Evolutionary conservation across 2,797 vertebrate species (phyloP), one percentile per base, ranked within the genome.

Genomic region (Helarctos malayanus): DNA sequence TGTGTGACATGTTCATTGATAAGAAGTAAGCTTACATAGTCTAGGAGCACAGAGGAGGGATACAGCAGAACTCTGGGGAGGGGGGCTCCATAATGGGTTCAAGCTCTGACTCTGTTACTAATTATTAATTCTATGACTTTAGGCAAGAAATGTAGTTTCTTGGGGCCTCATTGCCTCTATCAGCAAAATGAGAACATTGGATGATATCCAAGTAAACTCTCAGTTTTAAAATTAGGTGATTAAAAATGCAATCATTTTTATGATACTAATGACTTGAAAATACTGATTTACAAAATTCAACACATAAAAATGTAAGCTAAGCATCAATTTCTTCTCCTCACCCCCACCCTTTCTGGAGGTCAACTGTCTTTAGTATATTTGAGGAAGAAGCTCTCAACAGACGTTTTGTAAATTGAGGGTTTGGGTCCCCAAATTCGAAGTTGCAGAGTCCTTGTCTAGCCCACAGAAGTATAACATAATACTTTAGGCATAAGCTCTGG

Each of bases 231-330:
- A 86, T 87, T 92, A 95, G 90, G 38, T 81, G 56, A 95, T 93
- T 96, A 94, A 89, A 93, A 95, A 92, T 54, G 91, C 47, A 84
- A 97, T 89, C n/a, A 87, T 84, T 94, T 94, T 94, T 69, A 93
- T 96, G 95, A 87, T 69, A 63, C 41, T 73, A 89, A 38, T 81
- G 27, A 93, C 87, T 89, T 91, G 52, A 92, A 93, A 89, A 69
- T 81, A 65, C 19, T 79, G 38, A 83, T 96, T 89, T 91, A 87
- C 23, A 84, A 94, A 97, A 88, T 92, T 78, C 47, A 96, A 27
- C 65, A 47, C 15, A 59, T 16, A 89, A 73, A 84, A 91, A 73
- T 78, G 14, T 57, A 68, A 82, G 52, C 41, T 91, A 88, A 93
- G 35, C 29, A 52, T 29, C 7, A 21, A 9, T 85, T 81, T 97